phyloP scores from a whole-genome alignment of 2,113 vertebrate species.

The Sialia sialis region DNA sequence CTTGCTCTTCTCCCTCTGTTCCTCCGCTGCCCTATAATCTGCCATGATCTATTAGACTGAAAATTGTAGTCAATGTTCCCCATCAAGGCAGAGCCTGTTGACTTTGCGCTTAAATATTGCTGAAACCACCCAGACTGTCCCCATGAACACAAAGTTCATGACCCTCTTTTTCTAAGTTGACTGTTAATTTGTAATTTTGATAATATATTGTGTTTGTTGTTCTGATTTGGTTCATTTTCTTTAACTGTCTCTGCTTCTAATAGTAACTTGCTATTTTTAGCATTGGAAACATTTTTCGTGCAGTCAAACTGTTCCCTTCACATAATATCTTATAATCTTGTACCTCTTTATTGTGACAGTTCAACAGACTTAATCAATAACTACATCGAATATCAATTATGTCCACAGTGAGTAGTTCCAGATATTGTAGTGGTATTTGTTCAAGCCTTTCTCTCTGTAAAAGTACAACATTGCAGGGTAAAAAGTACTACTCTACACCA shows the following conservation, averaged over 20 bases:
- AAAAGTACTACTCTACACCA: not conserved
- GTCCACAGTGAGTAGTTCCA: not conserved
- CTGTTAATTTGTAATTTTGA: not conserved
- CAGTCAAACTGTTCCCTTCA: not conserved
- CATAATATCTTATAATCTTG: not conserved
- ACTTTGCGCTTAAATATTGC: not conserved
- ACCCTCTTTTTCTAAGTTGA: not conserved
- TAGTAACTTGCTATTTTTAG: not conserved
- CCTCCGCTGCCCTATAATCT: not conserved
- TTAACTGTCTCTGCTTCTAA: not conserved
- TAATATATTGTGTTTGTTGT: not conserved
- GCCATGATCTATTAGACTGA: not conserved
- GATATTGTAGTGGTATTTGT: not conserved
- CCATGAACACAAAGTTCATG: fast-evolving
- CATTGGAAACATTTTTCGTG: not conserved
- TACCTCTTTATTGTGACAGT: not conserved
- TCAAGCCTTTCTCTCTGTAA: not conserved
- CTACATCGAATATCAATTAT: not conserved
- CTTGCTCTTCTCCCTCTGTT: not conserved
- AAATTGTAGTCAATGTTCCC: not conserved
- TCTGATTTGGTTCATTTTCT: not conserved
- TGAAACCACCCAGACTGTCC: not conserved
- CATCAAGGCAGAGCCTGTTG: not conserved
- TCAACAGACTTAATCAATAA: not conserved
- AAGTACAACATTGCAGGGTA: not conserved